A percentile compares a stretch with the other conserved stretches of the same genome.
Conservation (phyloP, 2,113 vertebrate genomes). For the Martes martes region DNA sequence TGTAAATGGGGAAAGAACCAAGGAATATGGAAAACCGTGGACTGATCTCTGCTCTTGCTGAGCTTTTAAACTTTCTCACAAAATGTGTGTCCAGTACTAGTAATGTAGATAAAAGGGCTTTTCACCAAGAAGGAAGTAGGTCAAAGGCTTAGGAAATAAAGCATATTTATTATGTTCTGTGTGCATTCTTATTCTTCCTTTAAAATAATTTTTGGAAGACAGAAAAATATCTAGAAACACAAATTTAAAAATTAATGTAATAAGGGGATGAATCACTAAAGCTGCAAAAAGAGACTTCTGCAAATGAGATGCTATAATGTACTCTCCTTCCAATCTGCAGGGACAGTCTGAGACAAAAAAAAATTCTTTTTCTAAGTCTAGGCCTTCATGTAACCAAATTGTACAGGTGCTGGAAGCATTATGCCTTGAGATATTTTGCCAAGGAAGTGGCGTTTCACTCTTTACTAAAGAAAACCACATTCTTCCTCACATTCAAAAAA, state of each 20-base stretch:
- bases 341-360: neutral
- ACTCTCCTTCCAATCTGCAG: neutral
- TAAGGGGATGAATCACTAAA: neutral
- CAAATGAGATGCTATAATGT: neutral
- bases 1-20: neutral
- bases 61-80: neutral
- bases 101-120: neutral
- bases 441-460: constrained; percentile 19
- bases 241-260: neutral
- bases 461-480: constrained; percentile 1
- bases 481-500: neutral
- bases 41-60: neutral
- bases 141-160: neutral
- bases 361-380: neutral
- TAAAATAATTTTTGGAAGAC: neutral
- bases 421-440: constrained; percentile 27
- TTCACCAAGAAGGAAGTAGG: neutral
- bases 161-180: neutral
- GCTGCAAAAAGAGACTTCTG: neutral
- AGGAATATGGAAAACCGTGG: neutral
- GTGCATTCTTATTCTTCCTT: neutral
- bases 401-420: neutral
- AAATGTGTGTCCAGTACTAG: neutral
- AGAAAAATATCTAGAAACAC: neutral
- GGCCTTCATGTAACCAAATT: neutral